A percentile compares a stretch with the other conserved stretches of the same genome.
These are phyloP conservation scores for Listronotus bonariensis DNA, from an alignment of 1,140 invertebrate genomes.

Conservation along the genomic window DNA sequence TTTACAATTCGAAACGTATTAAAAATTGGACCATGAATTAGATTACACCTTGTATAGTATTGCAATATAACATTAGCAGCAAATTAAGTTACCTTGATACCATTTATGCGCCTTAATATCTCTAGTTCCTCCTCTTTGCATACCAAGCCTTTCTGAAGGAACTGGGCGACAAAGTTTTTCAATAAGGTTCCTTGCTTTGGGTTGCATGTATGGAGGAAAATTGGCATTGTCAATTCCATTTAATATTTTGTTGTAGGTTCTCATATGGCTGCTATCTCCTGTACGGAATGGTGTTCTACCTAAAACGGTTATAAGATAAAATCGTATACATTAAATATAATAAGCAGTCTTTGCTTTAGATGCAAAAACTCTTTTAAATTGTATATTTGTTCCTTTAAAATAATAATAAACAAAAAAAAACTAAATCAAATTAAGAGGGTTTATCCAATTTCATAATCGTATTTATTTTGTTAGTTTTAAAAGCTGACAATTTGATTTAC, in stretches of 20 bases:
- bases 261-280: constrained; percentile 85
- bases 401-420: too few species aligned
- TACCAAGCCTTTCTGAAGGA: constrained; percentile 91
- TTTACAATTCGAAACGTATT: too few species aligned
- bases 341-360: too few species aligned
- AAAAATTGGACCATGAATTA: background rate
- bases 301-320: background rate
- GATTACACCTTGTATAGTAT: too few species aligned
- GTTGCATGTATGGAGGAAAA: constrained; percentile 80
- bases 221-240: constrained; percentile 88
- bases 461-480: too few species aligned
- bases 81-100: constrained; percentile 42
- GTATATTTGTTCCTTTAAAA: too few species aligned
- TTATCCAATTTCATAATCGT: too few species aligned
- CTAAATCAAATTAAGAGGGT: too few species aligned
- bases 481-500: too few species aligned
- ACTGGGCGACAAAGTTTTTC: constrained; percentile 86
- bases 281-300: constrained; percentile 90
- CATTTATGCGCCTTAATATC: constrained; percentile 94
- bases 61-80: too few species aligned
- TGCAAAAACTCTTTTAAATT: too few species aligned
- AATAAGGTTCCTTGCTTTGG: constrained; percentile 81
- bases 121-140: constrained; percentile 85
- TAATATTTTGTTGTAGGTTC: constrained; percentile 94
- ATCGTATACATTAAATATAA: too few species aligned